Conservation (phyloP, 2,113 vertebrate species). For the Dipodomys spectabilis region DNA sequence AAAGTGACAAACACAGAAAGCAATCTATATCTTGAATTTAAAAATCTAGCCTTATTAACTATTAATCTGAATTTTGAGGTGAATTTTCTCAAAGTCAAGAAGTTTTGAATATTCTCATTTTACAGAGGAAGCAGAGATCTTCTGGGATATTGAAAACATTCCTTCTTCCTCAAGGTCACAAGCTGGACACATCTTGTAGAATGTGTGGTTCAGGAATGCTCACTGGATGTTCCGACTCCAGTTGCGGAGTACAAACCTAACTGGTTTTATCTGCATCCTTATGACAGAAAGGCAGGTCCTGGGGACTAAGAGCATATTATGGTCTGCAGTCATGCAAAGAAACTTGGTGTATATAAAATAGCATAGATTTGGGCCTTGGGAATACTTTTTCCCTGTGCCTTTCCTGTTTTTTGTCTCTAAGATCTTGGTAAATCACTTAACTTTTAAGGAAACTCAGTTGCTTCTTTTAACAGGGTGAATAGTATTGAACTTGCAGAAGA, state of each 20-base stretch:
- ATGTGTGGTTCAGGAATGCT: background rate
- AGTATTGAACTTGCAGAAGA: background rate
- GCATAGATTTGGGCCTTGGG: background rate
- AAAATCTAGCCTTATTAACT: background rate
- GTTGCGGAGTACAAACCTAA: background rate
- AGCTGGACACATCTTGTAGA: slow-evolving; percentile 24
- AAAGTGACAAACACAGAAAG: background rate
- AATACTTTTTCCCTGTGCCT: background rate
- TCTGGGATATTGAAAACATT: slow-evolving; percentile 17
- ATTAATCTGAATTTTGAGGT: background rate
- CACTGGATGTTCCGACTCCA: background rate
- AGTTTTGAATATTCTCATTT: background rate
- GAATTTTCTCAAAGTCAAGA: background rate
- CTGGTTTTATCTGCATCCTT: background rate
- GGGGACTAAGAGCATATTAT: background rate
- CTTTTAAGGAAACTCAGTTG: background rate
- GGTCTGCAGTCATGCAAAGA: background rate
- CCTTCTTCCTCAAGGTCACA: slow-evolving; percentile 7
- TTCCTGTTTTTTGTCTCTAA: slow-evolving; percentile 12
- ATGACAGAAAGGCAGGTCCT: background rate
- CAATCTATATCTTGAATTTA: background rate
- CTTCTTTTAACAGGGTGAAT: background rate
- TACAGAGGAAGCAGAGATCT: background rate
- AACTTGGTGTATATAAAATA: background rate
- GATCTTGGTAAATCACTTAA: background rate